Evolutionary conservation across 2,113 vertebrate genomes (phyloP), one percentile per base, ranked within the genome.

Genomic region (Willisornis vidua): DNA sequence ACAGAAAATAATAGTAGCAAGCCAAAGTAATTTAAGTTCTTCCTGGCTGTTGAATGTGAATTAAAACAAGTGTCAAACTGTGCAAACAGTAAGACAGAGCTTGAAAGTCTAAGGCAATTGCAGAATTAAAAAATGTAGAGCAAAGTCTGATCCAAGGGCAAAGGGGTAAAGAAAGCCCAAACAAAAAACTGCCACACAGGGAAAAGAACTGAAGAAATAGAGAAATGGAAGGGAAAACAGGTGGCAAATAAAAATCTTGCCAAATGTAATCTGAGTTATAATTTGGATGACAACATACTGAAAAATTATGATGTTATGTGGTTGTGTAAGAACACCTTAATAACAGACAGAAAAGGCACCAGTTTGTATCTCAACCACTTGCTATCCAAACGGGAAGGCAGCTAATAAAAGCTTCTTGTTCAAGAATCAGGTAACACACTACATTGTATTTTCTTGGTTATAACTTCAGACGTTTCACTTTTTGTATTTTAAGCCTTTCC

Each of bases 141-240:
- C 3, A 15, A 43, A 80, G 43, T 80, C 35, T 57, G 8, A 72
- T 62, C 7, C 14, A 33, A 74, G 6, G 20, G 4, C 13, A 61
- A n/a, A 8, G 12, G 5, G 3, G 2, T 15, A 16, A 25, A 37
- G 58, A 37, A 25, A 1, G 1, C 3, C 11, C 16, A n/a, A 67
- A 62, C 17, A 62, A 51, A 68, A 57, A 43, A 19, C 3, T 14
- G 18, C 7, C 12, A 9, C 18, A 35, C 9, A 55, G 13, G 48
- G 19, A 54, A 75, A 84, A 54, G 33, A 68, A 51, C 6, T 51
- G 14, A 3, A 84, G 41, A 70, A 66, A 61, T 20, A 7, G 35
- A 70, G 35, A 87, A 35, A 39, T 14, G 10, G 13, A 75, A 80
- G 35, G 20, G 29, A 43, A 75, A 71, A 37, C 28, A 62, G 10